Base-by-base conservation (phyloP, 2,888 invertebrate species). In the Eristalis tenax region DNA sequence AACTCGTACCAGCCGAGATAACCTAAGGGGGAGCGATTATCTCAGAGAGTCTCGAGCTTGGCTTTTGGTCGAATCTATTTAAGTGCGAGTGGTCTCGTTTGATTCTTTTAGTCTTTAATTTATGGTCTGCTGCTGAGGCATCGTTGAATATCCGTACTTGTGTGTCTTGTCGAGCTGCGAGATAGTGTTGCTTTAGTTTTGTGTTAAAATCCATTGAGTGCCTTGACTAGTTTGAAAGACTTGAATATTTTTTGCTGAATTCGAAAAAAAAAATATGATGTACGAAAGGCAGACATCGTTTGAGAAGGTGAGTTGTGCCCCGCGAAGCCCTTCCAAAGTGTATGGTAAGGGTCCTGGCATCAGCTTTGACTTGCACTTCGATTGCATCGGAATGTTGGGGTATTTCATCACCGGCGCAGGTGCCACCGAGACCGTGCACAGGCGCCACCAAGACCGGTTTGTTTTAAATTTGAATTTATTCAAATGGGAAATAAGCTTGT, bases 201-300 rank as follows among this genome's bases (percentile, higher is more conserved):
- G n/a, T 63, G 32, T 32, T 64, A 10, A 35, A 18, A 18, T 50
- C 26, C 10, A 50, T 68, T 50, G 8, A 18, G 50, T 50, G 50
- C 40, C 18, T 22, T 26, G 50, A 18, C n/a, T 4, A 56, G 35
- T 69, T n/a, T 69, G 15, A 13, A 2, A 13, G 32, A 18, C 5
- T 13, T 15, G 15, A 50, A 13, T 11, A 8, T 56, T 74, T 35
- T 32, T 6, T 32, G 4, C 5, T 26, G 66, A 73, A 32, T 35
- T 32, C 32, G n/a, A 32, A n/a, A 26, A 57, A 28, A 5, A 10
- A 10, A 89, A 56, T 26, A 90, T 88, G 88, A 91, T 91, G 91
- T 91, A 91, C 83, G 90, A 91, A 75, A 90, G 90, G 70, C 91
- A 92, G 89, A 89, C 88, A 57, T 92, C 92, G 74, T 92, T 92